Evolutionary conservation across 2,113 vertebrate species (phyloP), one percentile per base, ranked within the genome.

Genomic region (Prionailurus bengalensis): DNA sequence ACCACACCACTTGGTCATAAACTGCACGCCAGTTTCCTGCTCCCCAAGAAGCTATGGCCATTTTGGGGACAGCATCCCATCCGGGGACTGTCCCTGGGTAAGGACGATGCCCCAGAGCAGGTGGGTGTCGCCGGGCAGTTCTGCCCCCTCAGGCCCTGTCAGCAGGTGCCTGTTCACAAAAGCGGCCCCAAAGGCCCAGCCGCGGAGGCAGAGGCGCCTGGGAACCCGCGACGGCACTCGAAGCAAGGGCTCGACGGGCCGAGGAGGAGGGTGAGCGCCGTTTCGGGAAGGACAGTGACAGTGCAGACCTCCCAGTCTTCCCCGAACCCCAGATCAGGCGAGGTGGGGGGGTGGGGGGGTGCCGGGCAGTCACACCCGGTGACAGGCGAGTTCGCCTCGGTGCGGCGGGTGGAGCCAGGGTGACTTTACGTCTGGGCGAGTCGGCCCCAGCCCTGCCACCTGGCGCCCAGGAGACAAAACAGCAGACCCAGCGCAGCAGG

Each of bases 81-180:
- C 14, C 4, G 19, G 71, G 5, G 36, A 42, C 39, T 15, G 29
- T 33, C 25, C 2, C 71, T 3, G 12, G 36, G 23, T 39, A 23
- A 12, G 25, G 73, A 45, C 13, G 0, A 13, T 3, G 39, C 73
- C 73, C 5, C 5, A 12, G 39, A 29, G 25, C 23, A 5, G 0
- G 36, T 25, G 36, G 33, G 70, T 73, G n/a, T 73, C 10, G 1
- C 4, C 2, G n/a, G 11, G 36, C 19, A 12, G 4, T 21, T 2
- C 2, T 39, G 36, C 36, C 25, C 33, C 10, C 21, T 0, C 71
- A 25, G 36, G 36, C 12, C 36, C 71, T 27, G 10, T 25, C 21
- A 3, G 36, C 12, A 27, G 1, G 6, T 1, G 39, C 39, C 71
- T 4, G 71, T 42, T 45, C 39, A 74, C 12, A 5, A 23, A 7